Conservation (phyloP, 2,113 vertebrate species). For the Microtus montanus region DNA sequence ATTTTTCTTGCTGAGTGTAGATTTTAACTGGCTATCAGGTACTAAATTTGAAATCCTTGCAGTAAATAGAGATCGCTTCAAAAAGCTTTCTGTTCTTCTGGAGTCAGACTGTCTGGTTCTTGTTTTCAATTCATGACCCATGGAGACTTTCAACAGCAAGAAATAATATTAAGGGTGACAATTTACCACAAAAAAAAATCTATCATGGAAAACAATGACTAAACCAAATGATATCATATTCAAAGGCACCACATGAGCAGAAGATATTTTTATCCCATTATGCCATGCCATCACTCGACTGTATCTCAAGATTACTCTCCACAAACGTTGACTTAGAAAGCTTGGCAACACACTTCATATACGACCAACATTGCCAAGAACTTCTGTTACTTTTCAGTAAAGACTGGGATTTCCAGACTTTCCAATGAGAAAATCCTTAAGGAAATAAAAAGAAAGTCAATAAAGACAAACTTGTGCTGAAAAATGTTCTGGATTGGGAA, state of each 20-base stretch:
- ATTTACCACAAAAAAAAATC: constrained; percentile 66
- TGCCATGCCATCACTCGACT: background rate
- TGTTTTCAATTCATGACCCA: constrained; percentile 66
- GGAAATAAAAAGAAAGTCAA: background rate
- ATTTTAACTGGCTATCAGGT: constrained; percentile 12
- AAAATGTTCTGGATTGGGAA: background rate
- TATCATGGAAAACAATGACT: constrained; percentile 60
- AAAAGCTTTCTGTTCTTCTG: constrained; percentile 77
- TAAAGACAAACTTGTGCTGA: constrained; percentile 3
- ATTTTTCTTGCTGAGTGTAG: constrained; percentile 11
- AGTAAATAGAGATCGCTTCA: constrained; percentile 67
- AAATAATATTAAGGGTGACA: constrained; percentile 70
- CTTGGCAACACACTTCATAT: background rate
- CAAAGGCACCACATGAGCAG: constrained; percentile 50
- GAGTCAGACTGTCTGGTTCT: constrained; percentile 80
- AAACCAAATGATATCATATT: constrained; percentile 55
- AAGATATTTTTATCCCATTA: background rate
- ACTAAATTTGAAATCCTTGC: constrained; percentile 58
- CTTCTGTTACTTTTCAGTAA: background rate
- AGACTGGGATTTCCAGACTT: background rate
- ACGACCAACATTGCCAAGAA: background rate
- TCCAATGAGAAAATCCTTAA: constrained; percentile 13
- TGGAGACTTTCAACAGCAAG: constrained; percentile 59
- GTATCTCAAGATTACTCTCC: background rate
- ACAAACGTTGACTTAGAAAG: background rate